Conservation (phyloP, 2,888 invertebrate species). For the Chymomyza procnemis region DNA sequence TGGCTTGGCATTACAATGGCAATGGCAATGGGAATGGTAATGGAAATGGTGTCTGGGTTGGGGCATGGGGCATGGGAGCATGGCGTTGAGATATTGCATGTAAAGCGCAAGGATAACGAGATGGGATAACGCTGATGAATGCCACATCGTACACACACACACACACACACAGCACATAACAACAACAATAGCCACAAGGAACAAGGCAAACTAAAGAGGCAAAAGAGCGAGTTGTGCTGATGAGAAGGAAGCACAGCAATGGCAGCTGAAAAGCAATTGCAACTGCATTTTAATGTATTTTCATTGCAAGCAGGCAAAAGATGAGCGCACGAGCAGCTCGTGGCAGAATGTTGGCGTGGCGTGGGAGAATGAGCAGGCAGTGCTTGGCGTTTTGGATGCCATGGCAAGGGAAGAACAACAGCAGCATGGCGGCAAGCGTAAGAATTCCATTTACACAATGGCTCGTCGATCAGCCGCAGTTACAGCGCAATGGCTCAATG, state of each 20-base stretch:
- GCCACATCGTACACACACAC: constrained; percentile 33
- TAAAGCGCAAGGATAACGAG: constrained; percentile 54
- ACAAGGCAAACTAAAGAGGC: background rate
- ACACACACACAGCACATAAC: constrained; percentile 3
- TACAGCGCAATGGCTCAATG: background rate
- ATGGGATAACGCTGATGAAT: constrained; percentile 63
- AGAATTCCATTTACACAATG: background rate
- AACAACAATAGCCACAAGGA: no score
- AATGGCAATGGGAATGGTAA: background rate
- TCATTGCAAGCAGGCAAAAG: constrained; percentile 37
- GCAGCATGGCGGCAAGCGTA: background rate
- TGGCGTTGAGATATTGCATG: constrained; percentile 48
- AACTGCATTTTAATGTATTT: constrained; percentile 66
- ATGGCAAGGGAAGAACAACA: background rate
- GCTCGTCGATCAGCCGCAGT: background rate
- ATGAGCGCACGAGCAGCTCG: constrained; percentile 5
- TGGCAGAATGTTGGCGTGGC: background rate
- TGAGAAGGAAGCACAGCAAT: constrained; percentile 20
- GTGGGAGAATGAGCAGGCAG: background rate
- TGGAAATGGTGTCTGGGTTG: no score
- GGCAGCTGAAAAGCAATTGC: constrained; percentile 46
- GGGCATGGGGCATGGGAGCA: no score
- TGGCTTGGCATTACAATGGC: background rate
- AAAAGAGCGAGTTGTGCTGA: background rate
- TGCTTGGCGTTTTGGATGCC: background rate